Evolutionary conservation across 2,888 invertebrate species (phyloP), one percentile per base, ranked within the genome.

Genomic region (Carabus problematicus): DNA sequence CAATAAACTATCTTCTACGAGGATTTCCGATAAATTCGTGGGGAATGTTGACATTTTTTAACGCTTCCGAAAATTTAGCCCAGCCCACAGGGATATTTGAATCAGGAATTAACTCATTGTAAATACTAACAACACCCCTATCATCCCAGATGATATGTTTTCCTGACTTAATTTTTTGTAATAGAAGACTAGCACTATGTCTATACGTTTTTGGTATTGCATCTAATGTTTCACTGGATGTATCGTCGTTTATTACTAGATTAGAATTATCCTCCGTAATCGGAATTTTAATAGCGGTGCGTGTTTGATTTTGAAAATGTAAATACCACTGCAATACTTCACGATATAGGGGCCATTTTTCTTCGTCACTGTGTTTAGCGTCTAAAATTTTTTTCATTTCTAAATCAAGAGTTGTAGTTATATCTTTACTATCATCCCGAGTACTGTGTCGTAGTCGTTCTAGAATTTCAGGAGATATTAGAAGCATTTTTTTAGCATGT

Each of bases 301-400:
- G 49, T n/a, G 61, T 29, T 62, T 49, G n/a, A 3, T 3, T 29
- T 2, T 29, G 29, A 29, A 29, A 29, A 29, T 29, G 29, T 29
- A 29, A 29, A 29, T 29, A 29, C 29, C 29, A 6, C 6, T 29
- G 29, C 29, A 29, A 29, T 29, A 29, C 6, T 3, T 70, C 62
- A 19, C 56, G 55, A 45, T 60, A 67, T n/a, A 67, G 1, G 11
- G 55, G 7, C 70, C 70, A 70, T 67, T 64, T 67, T 41, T 64
- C 56, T 4, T 42, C 11, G 39, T 70, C 70, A 16, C 29, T 29
- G 6, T 29, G 29, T 29, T 29, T 29, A 29, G 3, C 6, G 29
- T 29, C 29, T 29, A 29, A 29, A 29, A 3, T 29, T 29, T 29
- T 29, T 29, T 29, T 29, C 29, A 29, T 29, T 29, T 29, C 29